Evolutionary conservation across 1,140 invertebrate genomes (phyloP), one percentile per base, ranked within the genome.

Genomic region (Nasonia longicornis): DNA sequence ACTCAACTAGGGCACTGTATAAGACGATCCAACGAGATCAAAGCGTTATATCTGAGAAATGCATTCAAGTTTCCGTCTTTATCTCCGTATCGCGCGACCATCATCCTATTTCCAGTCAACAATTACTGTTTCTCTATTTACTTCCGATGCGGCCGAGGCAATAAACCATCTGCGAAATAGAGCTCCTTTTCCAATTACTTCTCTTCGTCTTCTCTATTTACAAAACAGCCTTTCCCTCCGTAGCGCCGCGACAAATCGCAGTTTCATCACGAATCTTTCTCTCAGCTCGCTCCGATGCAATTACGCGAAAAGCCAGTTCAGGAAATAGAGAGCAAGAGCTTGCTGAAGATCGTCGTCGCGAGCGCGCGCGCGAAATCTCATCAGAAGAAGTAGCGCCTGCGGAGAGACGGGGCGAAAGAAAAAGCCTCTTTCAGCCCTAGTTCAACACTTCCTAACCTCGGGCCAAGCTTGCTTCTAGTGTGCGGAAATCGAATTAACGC

Each of bases 191-290:
- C 29, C 75, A 69, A 77, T 77, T 69, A 67, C 64, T 67, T 67
- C 20, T 35, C n/a, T 38, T 20, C 52, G 11, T 22, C 11, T 70
- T 38, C 20, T 38, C 58, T 76, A 69, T 67, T 77, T 69, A 31
- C 42, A 14, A 48, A 77, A 48, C 38, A 67, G 20, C 0, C 26
- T 22, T 58, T n/a, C 52, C 3, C 3, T 58, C 20, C 52, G 20
- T 35, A 35, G 3, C 38, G 75, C 64, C n/a, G 14, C 63, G 75
- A 48, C 35, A 22, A 77, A 48, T 77, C 64, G 26, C 38, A 82
- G 80, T 84, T 82, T 77, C 80, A 85, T 82, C 84, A 82, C 80
- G 83, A 84, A 80, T 83, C 85, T 83, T 6, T 35, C 2, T 35
- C 31, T 35, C 31, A 26, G 2, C 85, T 84, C 80, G 81, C 63